Evolutionary conservation across 2,888 invertebrate species (phyloP).

Genomic region (Spodoptera picta): DNA sequence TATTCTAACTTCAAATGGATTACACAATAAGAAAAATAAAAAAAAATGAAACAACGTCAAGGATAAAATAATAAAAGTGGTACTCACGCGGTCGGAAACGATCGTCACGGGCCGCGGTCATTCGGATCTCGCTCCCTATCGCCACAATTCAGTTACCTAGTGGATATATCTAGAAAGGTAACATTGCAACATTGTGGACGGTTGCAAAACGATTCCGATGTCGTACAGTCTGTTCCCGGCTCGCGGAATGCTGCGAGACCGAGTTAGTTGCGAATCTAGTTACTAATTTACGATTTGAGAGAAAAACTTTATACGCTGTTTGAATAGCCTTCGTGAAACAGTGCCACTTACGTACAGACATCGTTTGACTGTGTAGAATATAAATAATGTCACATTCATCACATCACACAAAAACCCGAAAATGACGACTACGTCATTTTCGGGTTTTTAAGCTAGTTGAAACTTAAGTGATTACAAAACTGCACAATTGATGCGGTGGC

Average conservation of each 20-base stretch:
- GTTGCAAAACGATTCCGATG: conserved; percentile 51
- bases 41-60: conserved; percentile 22
- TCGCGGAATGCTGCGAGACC: conserved; percentile 24
- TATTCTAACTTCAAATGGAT: too few species aligned
- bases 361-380: too few species aligned
- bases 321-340: too few species aligned
- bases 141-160: conserved; percentile 34
- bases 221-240: conserved; percentile 36
- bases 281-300: background rate
- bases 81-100: conserved; percentile 42
- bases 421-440: too few species aligned
- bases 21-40: background rate
- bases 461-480: too few species aligned
- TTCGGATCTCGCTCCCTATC: conserved; percentile 54
- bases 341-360: too few species aligned
- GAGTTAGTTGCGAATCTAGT: conserved; percentile 11
- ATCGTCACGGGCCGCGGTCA: conserved; percentile 47
- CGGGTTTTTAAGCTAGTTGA: too few species aligned
- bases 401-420: too few species aligned
- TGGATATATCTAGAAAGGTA: conserved; percentile 55
- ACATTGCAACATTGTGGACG: conserved; percentile 26
- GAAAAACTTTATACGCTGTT: too few species aligned
- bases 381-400: too few species aligned
- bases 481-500: too few species aligned
- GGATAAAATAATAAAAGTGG: conserved; percentile 18